Conservation (phyloP, 2,888 invertebrate genomes). For the Mimumesa dahlbomi region DNA sequence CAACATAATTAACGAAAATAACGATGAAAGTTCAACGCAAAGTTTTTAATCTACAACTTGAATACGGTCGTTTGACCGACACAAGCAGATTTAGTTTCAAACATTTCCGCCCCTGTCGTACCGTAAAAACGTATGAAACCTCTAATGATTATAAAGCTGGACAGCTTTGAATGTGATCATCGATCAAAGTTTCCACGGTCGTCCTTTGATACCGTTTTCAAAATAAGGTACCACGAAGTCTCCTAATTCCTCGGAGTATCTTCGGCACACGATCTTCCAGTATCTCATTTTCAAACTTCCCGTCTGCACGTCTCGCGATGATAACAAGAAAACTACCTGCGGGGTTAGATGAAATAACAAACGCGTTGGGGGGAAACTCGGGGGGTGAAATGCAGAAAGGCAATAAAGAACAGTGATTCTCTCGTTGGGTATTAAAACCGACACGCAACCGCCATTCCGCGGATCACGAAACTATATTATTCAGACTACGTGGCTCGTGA, state of each 20-base stretch:
- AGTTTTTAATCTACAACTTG: no score
- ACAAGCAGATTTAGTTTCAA: no score
- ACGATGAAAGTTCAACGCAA: no score
- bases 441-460: conserved; percentile 53
- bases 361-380: background rate
- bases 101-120: no score
- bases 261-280: conserved; percentile 15
- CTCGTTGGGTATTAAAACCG: conserved; percentile 50
- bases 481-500: background rate
- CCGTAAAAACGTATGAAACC: no score
- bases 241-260: background rate
- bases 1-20: no score
- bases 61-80: no score
- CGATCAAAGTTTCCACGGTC: no score
- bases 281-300: conserved; percentile 38
- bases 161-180: no score
- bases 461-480: conserved; percentile 46
- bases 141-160: no score
- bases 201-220: no score
- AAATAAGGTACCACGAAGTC: no score
- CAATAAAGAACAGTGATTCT: conserved; percentile 56
- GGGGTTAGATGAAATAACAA: conserved; percentile 43
- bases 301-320: conserved; percentile 16
- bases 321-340: conserved; percentile 53
- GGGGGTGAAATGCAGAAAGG: conserved; percentile 32